Evolutionary conservation across 1,140 invertebrate genomes (phyloP).

Genomic region (Cephus cinctus): DNA sequence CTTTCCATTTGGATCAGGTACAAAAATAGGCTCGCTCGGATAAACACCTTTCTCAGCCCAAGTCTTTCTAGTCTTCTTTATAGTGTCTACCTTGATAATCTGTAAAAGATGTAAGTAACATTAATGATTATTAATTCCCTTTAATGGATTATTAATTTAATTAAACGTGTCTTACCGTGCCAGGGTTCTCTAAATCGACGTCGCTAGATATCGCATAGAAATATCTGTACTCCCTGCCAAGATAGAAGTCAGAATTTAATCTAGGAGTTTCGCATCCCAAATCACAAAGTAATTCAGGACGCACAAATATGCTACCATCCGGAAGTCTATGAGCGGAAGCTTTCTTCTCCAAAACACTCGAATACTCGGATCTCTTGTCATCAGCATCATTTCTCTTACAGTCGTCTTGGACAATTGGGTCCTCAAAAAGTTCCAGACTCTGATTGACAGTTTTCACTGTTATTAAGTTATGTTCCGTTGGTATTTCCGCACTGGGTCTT

Average conservation of each 20-base stretch:
- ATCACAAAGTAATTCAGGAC: constrained; percentile 68
- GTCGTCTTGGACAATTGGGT: background rate
- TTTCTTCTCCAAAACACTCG: constrained; percentile 40
- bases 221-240: constrained; percentile 75
- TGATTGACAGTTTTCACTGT: constrained; percentile 38
- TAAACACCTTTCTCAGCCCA: constrained; percentile 75
- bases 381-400: constrained; percentile 6
- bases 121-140: background rate
- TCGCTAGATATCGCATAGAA: constrained; percentile 89
- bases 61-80: constrained; percentile 62
- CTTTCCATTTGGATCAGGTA: constrained; percentile 66
- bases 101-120: constrained; percentile 43
- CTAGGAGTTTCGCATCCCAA: constrained; percentile 82
- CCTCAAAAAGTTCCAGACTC: constrained; percentile 13
- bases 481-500: constrained; percentile 10
- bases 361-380: background rate
- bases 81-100: constrained; percentile 79
- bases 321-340: constrained; percentile 56
- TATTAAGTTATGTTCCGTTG: constrained; percentile 53
- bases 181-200: constrained; percentile 78
- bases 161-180: constrained; percentile 62
- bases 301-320: constrained; percentile 57
- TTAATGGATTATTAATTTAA: background rate
- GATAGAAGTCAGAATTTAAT: constrained; percentile 70
- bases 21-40: constrained; percentile 87